Evolutionary conservation across 2,113 vertebrate species (phyloP).

Genomic region (Reinhardtius hippoglossoides): DNA sequence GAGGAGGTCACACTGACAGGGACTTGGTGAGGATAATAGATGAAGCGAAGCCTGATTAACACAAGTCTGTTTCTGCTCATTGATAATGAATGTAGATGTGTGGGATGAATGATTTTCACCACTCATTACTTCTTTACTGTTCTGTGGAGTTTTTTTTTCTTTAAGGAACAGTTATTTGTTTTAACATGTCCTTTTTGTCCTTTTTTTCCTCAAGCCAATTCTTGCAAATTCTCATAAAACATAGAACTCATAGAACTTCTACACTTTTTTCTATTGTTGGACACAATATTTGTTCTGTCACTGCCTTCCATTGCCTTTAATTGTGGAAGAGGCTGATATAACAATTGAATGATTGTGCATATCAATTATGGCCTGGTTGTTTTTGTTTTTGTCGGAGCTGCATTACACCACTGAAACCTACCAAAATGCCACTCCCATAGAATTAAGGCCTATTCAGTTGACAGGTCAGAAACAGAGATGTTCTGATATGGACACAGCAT

Average conservation of each 20-base stretch:
- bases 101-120: slow-evolving; percentile 18
- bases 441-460: slow-evolving; percentile 32
- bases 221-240: slow-evolving; percentile 15
- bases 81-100: slow-evolving; percentile 36
- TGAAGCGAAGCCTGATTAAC: slow-evolving; percentile 31
- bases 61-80: slow-evolving; percentile 23
- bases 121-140: neutral
- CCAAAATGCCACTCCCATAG: slow-evolving; percentile 34
- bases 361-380: slow-evolving; percentile 27
- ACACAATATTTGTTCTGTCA: neutral
- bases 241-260: slow-evolving; percentile 36
- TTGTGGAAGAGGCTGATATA: neutral
- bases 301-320: slow-evolving; percentile 15
- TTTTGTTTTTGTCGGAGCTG: slow-evolving; percentile 33
- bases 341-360: neutral
- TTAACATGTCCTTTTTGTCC: neutral
- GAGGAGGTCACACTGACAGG: slow-evolving; percentile 28
- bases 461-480: neutral
- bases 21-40: slow-evolving; percentile 34
- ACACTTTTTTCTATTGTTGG: neutral
- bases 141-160: neutral
- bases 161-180: slow-evolving; percentile 6
- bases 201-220: too few species aligned
- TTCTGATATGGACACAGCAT: too few species aligned
- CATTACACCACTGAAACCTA: slow-evolving; percentile 33